These are phyloP conservation scores for Hepsetus odoe DNA, from an alignment of 2,113 vertebrate species.

Conservation along the genomic window DNA sequence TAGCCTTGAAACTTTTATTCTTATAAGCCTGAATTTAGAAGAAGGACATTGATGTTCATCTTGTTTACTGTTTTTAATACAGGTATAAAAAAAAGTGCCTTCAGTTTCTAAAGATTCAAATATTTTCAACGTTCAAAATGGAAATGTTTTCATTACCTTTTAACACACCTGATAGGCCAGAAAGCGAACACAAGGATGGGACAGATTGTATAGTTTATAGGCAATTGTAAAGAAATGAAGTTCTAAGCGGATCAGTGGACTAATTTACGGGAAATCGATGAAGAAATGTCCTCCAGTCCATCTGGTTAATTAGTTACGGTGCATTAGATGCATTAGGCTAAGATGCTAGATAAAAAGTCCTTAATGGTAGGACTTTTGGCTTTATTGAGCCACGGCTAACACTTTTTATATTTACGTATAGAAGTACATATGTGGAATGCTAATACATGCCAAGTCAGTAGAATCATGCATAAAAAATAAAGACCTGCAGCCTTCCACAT, in stretches of 20 bases:
- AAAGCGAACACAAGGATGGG: not conserved
- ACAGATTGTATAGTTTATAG: too few species aligned
- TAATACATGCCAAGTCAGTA: not conserved
- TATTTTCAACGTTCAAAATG: not conserved
- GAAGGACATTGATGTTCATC: not conserved
- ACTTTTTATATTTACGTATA: not conserved
- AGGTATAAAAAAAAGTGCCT: not conserved
- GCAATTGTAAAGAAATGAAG: constrained; percentile 1
- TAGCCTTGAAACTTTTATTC: not conserved
- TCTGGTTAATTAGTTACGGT: not conserved
- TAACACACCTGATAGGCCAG: not conserved
- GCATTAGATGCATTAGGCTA: not conserved
- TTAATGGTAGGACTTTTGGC: not conserved
- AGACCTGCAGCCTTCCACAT: not conserved
- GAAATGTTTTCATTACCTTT: not conserved
- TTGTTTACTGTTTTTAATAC: constrained; percentile 10
- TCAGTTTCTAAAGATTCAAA: not conserved
- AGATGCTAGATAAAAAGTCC: not conserved
- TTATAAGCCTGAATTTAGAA: not conserved
- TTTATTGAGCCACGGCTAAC: not conserved
- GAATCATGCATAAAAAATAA: not conserved
- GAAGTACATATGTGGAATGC: not conserved
- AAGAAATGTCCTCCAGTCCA: not conserved
- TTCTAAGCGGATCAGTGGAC: not conserved
- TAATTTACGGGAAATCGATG: not conserved